Conservation (phyloP, 53 echinoderm and acorn worm genomes). For the Stichopus horrens region DNA sequence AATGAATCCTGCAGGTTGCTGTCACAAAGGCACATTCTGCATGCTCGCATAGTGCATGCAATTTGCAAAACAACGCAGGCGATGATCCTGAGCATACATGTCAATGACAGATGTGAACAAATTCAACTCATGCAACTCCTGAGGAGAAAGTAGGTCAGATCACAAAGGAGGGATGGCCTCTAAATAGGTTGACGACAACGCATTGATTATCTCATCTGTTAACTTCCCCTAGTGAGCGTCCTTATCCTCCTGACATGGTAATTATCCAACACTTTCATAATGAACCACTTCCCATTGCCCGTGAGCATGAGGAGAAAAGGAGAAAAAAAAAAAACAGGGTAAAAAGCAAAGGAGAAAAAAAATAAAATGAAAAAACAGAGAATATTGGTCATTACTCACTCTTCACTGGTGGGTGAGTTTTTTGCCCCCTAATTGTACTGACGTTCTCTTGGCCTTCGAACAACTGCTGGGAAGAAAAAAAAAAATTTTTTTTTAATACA, state of each 20-base stretch:
- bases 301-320: background rate
- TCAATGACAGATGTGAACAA: no score
- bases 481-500: background rate
- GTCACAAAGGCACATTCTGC: no score
- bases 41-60: no score
- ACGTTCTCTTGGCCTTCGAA: conserved; percentile 29
- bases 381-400: conserved; percentile 9
- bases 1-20: no score
- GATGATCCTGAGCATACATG: no score
- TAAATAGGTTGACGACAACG: background rate
- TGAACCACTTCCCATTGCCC: conserved; percentile 15
- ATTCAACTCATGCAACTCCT: no score
- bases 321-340: background rate
- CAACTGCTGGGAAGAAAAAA: background rate
- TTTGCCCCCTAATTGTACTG: conserved; percentile 20
- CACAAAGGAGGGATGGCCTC: background rate
- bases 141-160: background rate
- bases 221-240: background rate
- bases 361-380: background rate
- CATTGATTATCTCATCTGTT: background rate
- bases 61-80: no score
- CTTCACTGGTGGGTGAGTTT: conserved; percentile 36
- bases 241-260: background rate
- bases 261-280: conserved; percentile 9
- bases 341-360: background rate